Percentiles rank a stretch among this genome's conserved stretches.
Conservation (phyloP, 2,888 invertebrate genomes). For the Agrypnus murinus region DNA sequence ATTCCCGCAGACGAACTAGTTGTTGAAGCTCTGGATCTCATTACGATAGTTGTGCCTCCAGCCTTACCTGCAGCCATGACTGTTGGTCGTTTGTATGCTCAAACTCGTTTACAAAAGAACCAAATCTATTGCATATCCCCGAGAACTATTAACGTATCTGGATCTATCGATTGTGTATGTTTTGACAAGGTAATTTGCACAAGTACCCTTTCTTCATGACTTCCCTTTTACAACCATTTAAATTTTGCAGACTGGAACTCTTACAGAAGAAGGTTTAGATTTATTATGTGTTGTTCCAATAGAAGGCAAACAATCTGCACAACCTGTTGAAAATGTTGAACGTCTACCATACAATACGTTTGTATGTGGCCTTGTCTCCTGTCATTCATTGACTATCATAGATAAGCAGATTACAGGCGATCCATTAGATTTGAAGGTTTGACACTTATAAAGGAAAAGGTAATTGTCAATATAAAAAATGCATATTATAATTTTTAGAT, state of each 20-base stretch:
- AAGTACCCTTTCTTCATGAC: no score
- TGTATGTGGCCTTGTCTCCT: slow-evolving; percentile 88
- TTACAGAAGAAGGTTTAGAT: slow-evolving; percentile 97
- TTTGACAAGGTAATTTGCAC: slow-evolving; percentile 87
- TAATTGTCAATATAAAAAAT: background rate
- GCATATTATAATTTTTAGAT: no score
- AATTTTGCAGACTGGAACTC: slow-evolving; percentile 91
- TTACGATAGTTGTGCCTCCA: slow-evolving; percentile 96
- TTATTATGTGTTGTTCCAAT: slow-evolving; percentile 93
- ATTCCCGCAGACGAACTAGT: slow-evolving; percentile 78
- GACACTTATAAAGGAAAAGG: no score
- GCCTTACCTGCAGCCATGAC: slow-evolving; percentile 98
- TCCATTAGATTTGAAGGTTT: slow-evolving; percentile 93
- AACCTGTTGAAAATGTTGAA: slow-evolving; percentile 71
- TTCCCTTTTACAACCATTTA: no score
- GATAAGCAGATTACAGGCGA: slow-evolving; percentile 92
- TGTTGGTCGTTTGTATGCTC: slow-evolving; percentile 93
- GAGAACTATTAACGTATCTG: slow-evolving; percentile 93
- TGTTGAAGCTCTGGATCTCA: slow-evolving; percentile 90
- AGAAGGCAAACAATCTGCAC: slow-evolving; percentile 71
- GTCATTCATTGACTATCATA: slow-evolving; percentile 94
- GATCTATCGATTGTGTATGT: slow-evolving; percentile 90
- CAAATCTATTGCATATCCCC: slow-evolving; percentile 94
- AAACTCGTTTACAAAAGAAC: slow-evolving; percentile 84
- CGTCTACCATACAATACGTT: slow-evolving; percentile 70